Evolutionary conservation across 2,888 invertebrate species (phyloP).

Genomic region (Plutella xylostella): DNA sequence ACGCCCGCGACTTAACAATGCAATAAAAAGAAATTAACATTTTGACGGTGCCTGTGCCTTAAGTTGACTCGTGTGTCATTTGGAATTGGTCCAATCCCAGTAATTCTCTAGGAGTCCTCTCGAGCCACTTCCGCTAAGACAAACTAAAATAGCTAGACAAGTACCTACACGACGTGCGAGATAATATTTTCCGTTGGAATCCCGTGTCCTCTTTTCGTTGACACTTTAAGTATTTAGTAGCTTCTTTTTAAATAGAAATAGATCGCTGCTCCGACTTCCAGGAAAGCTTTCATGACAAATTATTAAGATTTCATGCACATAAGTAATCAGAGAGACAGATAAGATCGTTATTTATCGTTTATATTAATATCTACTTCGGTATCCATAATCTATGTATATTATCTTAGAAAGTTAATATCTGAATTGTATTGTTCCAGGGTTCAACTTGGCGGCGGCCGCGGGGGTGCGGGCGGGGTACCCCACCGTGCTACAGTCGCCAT

Average conservation of each 20-base stretch:
- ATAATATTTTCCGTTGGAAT: constrained; percentile 39
- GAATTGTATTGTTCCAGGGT: constrained; percentile 48
- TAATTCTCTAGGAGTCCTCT: constrained; percentile 50
- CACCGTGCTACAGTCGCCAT: constrained; percentile 81
- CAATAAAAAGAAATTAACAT: constrained; percentile 70
- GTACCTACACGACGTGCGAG: constrained; percentile 31
- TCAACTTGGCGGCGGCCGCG: constrained; percentile 66
- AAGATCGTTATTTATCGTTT: too few relatives aligned
- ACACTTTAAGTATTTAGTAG: background rate
- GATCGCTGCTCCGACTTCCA: constrained; percentile 1
- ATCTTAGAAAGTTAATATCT: background rate
- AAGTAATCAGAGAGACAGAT: too few relatives aligned
- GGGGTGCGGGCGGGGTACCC: constrained; percentile 85
- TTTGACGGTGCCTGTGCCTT: constrained; percentile 49
- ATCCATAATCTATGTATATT: too few relatives aligned
- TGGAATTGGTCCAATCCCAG: constrained; percentile 60
- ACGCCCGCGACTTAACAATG: constrained; percentile 64
- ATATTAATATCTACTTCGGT: too few relatives aligned
- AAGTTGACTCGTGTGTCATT: constrained; percentile 66
- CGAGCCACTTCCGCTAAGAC: constrained; percentile 64
- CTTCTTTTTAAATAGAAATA: background rate
- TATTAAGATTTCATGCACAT: too few relatives aligned
- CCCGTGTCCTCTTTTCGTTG: constrained; percentile 27
- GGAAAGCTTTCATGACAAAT: too few relatives aligned
- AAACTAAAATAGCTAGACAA: constrained; percentile 47